These are phyloP conservation scores for Elephas maximus DNA, from an alignment of 2,113 vertebrate species.

Conservation along the genomic window DNA sequence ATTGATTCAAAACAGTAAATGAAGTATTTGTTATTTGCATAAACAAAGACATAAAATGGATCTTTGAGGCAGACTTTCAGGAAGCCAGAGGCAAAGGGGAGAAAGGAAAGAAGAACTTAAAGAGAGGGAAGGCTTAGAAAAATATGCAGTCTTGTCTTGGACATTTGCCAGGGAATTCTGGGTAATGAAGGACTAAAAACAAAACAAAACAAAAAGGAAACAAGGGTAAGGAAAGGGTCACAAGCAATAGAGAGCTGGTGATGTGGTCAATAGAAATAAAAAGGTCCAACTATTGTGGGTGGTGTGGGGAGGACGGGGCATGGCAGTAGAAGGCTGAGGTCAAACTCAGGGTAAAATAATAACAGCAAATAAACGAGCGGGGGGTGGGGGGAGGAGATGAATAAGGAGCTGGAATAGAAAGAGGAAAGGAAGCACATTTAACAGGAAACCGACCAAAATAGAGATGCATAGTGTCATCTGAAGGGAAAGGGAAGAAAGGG, in stretches of 20 bases:
- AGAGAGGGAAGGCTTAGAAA: conserved; percentile 59
- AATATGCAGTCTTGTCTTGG: conserved; percentile 55
- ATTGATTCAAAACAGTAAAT: conserved; percentile 59
- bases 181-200: conserved; percentile 60
- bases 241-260: background rate
- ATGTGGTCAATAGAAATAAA: background rate
- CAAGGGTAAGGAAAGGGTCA: conserved; percentile 9
- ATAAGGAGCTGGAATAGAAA: conserved; percentile 53
- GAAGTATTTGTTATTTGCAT: conserved; percentile 55
- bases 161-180: conserved; percentile 71
- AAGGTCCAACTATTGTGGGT: background rate
- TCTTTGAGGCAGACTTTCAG: conserved; percentile 51
- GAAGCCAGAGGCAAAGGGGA: conserved; percentile 33
- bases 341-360: conserved; percentile 22
- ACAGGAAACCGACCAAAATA: conserved; percentile 66
- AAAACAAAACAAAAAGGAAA: conserved; percentile 64
- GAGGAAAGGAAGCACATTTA: conserved; percentile 63
- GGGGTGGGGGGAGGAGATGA: conserved; percentile 23
- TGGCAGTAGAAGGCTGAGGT: background rate
- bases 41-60: conserved; percentile 39
- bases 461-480: background rate
- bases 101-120: conserved; percentile 45
- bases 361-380: background rate
- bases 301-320: background rate
- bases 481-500: background rate